Evolutionary conservation across 1,140 invertebrate genomes (phyloP), one percentile per base, ranked within the genome.

Genomic region (Anastrepha obliqua): DNA sequence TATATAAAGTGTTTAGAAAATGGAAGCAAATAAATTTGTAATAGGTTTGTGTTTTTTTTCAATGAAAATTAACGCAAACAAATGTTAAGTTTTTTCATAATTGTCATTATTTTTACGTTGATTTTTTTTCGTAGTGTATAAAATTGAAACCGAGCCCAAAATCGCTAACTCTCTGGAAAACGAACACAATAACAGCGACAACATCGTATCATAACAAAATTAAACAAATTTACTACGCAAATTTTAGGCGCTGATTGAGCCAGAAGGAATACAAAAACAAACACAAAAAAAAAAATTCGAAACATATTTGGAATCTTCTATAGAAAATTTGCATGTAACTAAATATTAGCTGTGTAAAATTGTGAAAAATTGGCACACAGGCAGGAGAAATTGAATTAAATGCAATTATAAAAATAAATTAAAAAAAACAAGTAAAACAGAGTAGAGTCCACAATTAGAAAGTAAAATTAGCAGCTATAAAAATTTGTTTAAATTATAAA

Each of bases 101-200:
- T 74, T 74, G 70, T 74, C 70, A 74, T 51, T 74, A 74, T 74
- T 81, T 81, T 81, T 81, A 81, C 42, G 74, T 81, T 81, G 47
- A 81, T 15, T 42, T 74, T 81, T 55, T 20, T 81, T 81, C 20
- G 74, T 81, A 81, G 74, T 81, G 44, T 51, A 55, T 81, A 81
- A 51, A 81, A 81, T 81, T 20, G 44, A 47, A 55, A n/a, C 44
- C n/a, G n/a, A 20, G 55, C 8, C n/a, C 74, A 7, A 67, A 67
- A 11, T 39, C 47, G 47, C 51, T 55, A 55, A 55, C 42, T 51
- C 44, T n/a, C 4, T 20, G 44, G 29, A 78, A 78, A 78, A 81
- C 42, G 17, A 3, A 55, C 70, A 44, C 67, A 62, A n/a, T n/a
- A 62, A 15, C 67, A 74, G 42, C 42, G 17, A 74, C 42, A 51